phyloP scores from a whole-genome alignment of 2,888 invertebrate species.

The Erebia aethiops region DNA sequence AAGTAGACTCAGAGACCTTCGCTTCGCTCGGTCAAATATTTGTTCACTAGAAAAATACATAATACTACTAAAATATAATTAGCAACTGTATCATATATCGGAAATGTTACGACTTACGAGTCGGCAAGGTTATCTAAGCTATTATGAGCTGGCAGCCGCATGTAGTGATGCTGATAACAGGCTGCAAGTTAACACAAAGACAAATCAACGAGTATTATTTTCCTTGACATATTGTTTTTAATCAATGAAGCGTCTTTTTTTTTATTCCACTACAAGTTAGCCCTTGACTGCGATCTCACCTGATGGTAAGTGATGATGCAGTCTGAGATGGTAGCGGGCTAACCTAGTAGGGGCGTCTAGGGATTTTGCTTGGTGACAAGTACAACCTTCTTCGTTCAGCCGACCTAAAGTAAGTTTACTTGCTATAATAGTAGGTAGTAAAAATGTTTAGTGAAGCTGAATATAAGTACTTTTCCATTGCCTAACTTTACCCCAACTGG shows the following conservation, averaged over 20 bases:
- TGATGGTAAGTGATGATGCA: too few relatives aligned
- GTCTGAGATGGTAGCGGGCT: too few relatives aligned
- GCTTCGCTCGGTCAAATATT: too few relatives aligned
- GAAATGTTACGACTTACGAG: constrained; percentile 5
- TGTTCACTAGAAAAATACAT: background rate
- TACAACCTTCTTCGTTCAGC: background rate
- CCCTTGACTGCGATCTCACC: too few relatives aligned
- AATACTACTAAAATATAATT: too few relatives aligned
- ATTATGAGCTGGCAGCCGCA: constrained; percentile 1
- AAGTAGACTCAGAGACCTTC: too few relatives aligned
- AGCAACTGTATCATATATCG: constrained; percentile 6
- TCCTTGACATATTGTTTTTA: constrained; percentile 1
- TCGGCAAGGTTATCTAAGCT: constrained; percentile 17
- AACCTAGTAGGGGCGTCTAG: too few relatives aligned
- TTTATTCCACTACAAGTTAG: too few relatives aligned
- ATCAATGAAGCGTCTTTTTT: background rate
- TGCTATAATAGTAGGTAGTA: too few relatives aligned
- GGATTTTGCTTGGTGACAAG: background rate
- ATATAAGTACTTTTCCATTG: background rate
- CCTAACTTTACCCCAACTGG: background rate
- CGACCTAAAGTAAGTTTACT: too few relatives aligned
- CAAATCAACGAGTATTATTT: background rate
- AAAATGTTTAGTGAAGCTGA: background rate
- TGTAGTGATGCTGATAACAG: constrained; percentile 10
- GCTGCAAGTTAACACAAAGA: constrained; percentile 1